phyloP scores from a whole-genome alignment of 92 coral and sea anemone genomes.

The Umimayanthus chanpuru region DNA sequence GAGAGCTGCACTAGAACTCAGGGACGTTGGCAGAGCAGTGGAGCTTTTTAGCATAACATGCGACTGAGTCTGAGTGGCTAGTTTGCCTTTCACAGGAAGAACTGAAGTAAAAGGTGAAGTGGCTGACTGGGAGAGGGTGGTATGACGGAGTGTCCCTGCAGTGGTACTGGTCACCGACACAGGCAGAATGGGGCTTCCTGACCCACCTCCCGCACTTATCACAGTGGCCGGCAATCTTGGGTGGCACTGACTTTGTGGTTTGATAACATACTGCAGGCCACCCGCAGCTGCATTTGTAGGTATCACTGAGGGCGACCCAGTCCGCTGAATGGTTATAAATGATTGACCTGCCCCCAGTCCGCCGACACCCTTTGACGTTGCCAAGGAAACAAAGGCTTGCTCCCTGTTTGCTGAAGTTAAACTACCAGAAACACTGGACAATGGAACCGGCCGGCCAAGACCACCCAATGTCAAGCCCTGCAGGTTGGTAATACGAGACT shows the following conservation, averaged over 20 bases:
- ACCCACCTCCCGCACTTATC: slow-evolving; percentile 52
- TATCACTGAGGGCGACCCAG: slow-evolving; percentile 75
- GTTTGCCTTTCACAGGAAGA: slow-evolving; percentile 68
- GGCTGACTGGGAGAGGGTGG: slow-evolving; percentile 75
- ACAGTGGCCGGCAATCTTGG: slow-evolving; percentile 58
- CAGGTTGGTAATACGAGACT: slow-evolving; percentile 31
- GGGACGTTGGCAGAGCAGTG: slow-evolving; percentile 44
- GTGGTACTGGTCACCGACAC: slow-evolving; percentile 40
- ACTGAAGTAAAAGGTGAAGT: slow-evolving; percentile 84
- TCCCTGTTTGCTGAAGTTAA: slow-evolving; percentile 61
- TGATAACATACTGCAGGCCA: slow-evolving; percentile 80
- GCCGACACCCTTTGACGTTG: slow-evolving; percentile 62
- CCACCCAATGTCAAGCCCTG: slow-evolving; percentile 52
- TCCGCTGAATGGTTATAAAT: slow-evolving; percentile 72
- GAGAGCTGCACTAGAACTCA: slow-evolving; percentile 30
- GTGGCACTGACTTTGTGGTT: slow-evolving; percentile 85
- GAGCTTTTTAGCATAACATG: slow-evolving; percentile 28
- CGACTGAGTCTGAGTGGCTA: slow-evolving; percentile 48
- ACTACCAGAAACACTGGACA: slow-evolving; percentile 55
- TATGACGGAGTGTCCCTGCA: slow-evolving; percentile 63
- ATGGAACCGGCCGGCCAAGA: slow-evolving; percentile 61
- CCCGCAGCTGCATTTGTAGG: slow-evolving; percentile 54
- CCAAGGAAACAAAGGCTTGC: slow-evolving; percentile 79
- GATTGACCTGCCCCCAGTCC: slow-evolving; percentile 69
- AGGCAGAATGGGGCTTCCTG: slow-evolving; percentile 21